These are phyloP conservation scores for Euzetes globulus DNA, from an alignment of 2,888 invertebrate species.

Conservation along the genomic window DNA sequence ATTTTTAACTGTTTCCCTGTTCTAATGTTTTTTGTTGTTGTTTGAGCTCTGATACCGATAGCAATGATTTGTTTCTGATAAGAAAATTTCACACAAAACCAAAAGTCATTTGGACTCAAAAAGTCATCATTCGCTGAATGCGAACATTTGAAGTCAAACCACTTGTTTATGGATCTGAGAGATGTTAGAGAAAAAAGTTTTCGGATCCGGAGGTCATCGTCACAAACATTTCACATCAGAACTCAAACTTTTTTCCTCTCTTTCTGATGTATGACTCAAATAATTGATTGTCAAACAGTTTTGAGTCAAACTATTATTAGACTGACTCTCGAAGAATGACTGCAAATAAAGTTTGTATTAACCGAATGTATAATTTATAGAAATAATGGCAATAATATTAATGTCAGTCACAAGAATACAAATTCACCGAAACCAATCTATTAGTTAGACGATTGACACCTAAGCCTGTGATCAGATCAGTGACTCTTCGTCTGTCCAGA, in stretches of 20 bases:
- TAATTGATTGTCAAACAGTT: background rate
- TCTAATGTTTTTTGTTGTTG: too few species aligned
- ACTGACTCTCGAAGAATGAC: too few species aligned
- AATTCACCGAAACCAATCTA: background rate
- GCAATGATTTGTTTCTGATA: too few species aligned
- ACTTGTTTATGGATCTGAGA: slow-evolving; percentile 9
- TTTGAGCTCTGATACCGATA: too few species aligned
- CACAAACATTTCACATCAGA: background rate
- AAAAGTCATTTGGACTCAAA: background rate
- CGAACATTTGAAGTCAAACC: background rate
- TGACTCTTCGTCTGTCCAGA: background rate
- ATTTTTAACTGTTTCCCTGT: too few species aligned
- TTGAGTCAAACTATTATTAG: too few species aligned
- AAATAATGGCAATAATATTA: too few species aligned
- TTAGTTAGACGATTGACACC: background rate
- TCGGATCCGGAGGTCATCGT: slow-evolving; percentile 1
- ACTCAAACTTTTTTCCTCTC: background rate
- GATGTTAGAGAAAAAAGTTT: too few species aligned
- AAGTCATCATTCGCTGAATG: background rate
- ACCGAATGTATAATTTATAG: background rate
- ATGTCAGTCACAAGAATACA: too few species aligned
- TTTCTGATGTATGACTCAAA: background rate
- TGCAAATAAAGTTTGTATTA: too few species aligned
- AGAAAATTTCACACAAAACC: background rate
- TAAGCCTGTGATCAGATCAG: background rate